Percentiles rank a stretch among this genome's conserved stretches.
Evolutionary conservation across 2,888 invertebrate species (phyloP).

Genomic region (Harmothoe impar): DNA sequence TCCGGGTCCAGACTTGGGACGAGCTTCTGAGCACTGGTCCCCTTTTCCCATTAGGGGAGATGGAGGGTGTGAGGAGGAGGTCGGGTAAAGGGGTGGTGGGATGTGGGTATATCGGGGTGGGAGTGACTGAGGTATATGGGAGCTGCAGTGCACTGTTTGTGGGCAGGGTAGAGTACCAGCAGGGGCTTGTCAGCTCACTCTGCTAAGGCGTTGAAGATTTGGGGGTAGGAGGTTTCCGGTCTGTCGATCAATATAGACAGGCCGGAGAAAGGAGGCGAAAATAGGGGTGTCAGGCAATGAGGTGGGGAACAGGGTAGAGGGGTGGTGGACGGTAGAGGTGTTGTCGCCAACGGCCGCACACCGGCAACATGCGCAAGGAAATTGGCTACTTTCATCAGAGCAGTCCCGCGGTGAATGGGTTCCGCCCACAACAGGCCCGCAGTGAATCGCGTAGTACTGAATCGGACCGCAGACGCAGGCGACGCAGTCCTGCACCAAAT

Average conservation of each 20-base stretch:
- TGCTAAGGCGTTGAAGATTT: background rate
- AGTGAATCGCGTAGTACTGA: background rate
- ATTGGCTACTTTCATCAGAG: constrained; percentile 45
- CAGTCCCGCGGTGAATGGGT: constrained; percentile 19
- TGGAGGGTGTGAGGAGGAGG: constrained; percentile 11
- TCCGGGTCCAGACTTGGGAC: background rate
- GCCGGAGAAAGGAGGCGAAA: background rate
- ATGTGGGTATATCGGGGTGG: background rate
- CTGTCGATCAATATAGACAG: constrained; percentile 28
- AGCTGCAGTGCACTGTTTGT: background rate
- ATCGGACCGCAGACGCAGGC: background rate
- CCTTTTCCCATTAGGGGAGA: background rate
- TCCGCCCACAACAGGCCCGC: constrained; percentile 42
- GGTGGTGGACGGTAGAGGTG: background rate
- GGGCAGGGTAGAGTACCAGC: background rate
- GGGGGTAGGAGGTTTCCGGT: constrained; percentile 8
- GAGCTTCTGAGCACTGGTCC: background rate
- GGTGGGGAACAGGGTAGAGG: background rate
- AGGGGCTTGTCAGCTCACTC: constrained; percentile 10
- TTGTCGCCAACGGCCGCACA: constrained; percentile 28
- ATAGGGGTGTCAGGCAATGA: background rate
- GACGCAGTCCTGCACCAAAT: background rate
- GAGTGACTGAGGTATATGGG: background rate
- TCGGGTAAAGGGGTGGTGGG: background rate
- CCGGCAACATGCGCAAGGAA: constrained; percentile 39